Percentiles rank a stretch among this genome's conserved stretches.
These are phyloP conservation scores for Boleophthalmus pectinirostris DNA, from an alignment of 2,113 vertebrate species.

Conservation along the genomic window DNA sequence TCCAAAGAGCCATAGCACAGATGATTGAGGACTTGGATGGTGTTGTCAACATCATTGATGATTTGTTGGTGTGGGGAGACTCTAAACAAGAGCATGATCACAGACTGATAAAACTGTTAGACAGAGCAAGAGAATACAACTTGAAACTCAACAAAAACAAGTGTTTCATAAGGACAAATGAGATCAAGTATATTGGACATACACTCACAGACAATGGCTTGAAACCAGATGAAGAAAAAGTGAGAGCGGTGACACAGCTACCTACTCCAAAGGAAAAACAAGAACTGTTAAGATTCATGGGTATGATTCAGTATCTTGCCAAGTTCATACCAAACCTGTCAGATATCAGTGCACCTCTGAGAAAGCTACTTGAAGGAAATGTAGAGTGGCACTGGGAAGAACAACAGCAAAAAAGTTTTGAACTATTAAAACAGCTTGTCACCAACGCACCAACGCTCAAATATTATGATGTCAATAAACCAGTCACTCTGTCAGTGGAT, in stretches of 20 bases:
- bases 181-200: conserved; percentile 8
- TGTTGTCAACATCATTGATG: too few relatives aligned
- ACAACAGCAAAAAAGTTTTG: too few relatives aligned
- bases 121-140: background rate
- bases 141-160: conserved; percentile 17
- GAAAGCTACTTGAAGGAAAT: too few relatives aligned
- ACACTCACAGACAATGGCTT: background rate
- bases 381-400: too few relatives aligned
- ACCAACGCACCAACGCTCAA: too few relatives aligned
- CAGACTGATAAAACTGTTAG: conserved; percentile 18
- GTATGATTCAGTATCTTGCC: background rate
- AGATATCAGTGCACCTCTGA: conserved; percentile 7
- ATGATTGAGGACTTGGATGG: conserved; percentile 22
- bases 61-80: too few relatives aligned
- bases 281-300: background rate
- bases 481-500: too few relatives aligned
- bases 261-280: background rate
- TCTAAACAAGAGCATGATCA: too few relatives aligned
- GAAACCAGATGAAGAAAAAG: conserved; percentile 12
- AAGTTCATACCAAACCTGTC: conserved; percentile 14
- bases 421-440: too few relatives aligned
- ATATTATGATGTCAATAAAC: too few relatives aligned
- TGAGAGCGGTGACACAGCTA: background rate
- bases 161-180: background rate
- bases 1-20: conserved; percentile 12